These are phyloP conservation scores for Sicus ferrugineus DNA, from an alignment of 2,888 invertebrate genomes.

Conservation along the genomic window DNA sequence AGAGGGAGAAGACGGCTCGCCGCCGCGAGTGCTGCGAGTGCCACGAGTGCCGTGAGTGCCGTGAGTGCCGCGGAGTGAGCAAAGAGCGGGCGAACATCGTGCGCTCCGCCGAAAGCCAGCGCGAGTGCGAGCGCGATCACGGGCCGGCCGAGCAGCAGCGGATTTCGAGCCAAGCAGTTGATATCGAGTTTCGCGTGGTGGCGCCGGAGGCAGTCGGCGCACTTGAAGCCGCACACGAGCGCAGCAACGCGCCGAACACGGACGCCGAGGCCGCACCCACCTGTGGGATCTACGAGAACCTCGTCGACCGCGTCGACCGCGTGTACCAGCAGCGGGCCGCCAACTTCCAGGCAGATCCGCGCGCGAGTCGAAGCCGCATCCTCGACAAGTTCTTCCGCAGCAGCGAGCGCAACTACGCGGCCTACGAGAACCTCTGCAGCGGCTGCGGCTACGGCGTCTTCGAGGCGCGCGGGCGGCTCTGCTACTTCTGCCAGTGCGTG, in stretches of 20 bases:
- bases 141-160: constrained; percentile 34
- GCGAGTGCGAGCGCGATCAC: constrained; percentile 39
- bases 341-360: constrained; percentile 29
- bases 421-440: constrained; percentile 62
- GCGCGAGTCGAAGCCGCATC: constrained; percentile 44
- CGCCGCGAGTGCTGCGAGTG: constrained; percentile 30
- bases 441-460: constrained; percentile 63
- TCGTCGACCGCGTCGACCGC: constrained; percentile 1
- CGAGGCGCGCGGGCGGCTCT: constrained; percentile 57
- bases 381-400: constrained; percentile 57
- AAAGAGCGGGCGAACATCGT: constrained; percentile 40
- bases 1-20: constrained; percentile 28
- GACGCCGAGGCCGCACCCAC: not conserved
- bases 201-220: constrained; percentile 29
- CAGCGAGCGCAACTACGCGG: constrained; percentile 43
- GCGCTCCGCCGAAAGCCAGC: constrained; percentile 36
- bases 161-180: constrained; percentile 38
- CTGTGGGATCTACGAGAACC: constrained; percentile 22
- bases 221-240: constrained; percentile 7
- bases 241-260: constrained; percentile 26
- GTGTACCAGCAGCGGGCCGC: constrained; percentile 34
- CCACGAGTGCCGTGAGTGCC: constrained; percentile 32
- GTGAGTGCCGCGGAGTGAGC: constrained; percentile 37
- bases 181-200: constrained; percentile 39
- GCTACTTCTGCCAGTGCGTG: constrained; percentile 60